Evolutionary conservation across 2,113 vertebrate species (phyloP), one percentile per base, ranked within the genome.

Genomic region (Galbula dea): DNA sequence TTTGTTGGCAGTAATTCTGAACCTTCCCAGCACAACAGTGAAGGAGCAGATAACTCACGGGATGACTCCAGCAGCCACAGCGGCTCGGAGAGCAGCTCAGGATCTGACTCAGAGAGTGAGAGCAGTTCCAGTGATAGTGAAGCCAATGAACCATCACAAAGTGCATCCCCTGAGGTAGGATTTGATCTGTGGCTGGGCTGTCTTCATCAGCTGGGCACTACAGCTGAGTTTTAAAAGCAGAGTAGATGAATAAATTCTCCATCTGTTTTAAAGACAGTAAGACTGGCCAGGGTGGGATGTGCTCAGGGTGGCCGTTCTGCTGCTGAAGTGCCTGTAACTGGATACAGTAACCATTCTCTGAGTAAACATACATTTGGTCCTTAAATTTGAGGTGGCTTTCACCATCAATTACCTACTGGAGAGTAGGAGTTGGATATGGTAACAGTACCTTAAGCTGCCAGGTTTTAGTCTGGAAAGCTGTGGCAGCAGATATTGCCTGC

Each of bases 81-180:
- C 27, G 99, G 99, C 48, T 99, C 99, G 6, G 99, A 99, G 93
- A 99, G 98, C 98, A 99, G 99, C 96, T 99, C 99, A 2, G 99
- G 99, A 45, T 99, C 99, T 1, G 99, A 99, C 96, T 99, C 99
- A 3, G 99, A 99, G 97, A 99, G 99, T 10, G 99, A 99, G 95
- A 99, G 98, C 97, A 99, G 99, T 95, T 99, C 99, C 65, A 99
- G 98, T 14, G 99, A 99, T 96, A 99, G 99, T 29, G 99, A 99
- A 95, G 98, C 98, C 72, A 99, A 99, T 26, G 99, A 99, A 90
- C 99, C 98, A 0, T 99, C 98, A 4, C 98, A 98, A 68, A 98
- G 98, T 2, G 98, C 98, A 11, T 99, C 99, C 65, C 99, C 99
- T 3, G 99, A 99, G 98, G 99, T 99, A 97, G 93, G 90, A 22